Evolutionary conservation across 2,888 invertebrate genomes (phyloP).

Genomic region (Geotrupes spiniger): DNA sequence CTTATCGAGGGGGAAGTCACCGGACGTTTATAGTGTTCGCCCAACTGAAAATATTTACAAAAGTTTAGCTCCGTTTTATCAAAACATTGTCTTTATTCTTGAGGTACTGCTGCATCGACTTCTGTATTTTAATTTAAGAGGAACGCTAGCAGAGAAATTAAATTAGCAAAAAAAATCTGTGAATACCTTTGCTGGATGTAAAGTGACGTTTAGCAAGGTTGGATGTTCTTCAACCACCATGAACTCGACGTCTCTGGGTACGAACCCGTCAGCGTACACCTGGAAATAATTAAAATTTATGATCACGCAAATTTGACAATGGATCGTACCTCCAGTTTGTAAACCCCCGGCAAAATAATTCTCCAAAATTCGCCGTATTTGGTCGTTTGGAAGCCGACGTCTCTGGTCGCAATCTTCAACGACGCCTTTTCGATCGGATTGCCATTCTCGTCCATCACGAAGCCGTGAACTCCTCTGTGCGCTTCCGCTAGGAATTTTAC

Average conservation of each 20-base stretch:
- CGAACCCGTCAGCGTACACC: slow-evolving; percentile 82
- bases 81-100: too few species aligned
- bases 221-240: slow-evolving; percentile 84
- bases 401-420: slow-evolving; percentile 75
- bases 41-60: slow-evolving; percentile 42
- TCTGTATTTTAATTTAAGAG: too few species aligned
- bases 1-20: slow-evolving; percentile 47
- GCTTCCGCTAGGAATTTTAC: slow-evolving; percentile 82
- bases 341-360: slow-evolving; percentile 81
- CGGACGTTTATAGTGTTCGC: slow-evolving; percentile 43
- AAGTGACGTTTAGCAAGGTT: slow-evolving; percentile 78
- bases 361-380: slow-evolving; percentile 95
- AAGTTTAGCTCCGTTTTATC: too few species aligned
- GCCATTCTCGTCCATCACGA: slow-evolving; percentile 75
- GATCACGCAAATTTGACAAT: neutral
- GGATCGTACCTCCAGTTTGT: slow-evolving; percentile 72
- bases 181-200: slow-evolving; percentile 77
- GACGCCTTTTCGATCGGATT: slow-evolving; percentile 77
- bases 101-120: too few species aligned
- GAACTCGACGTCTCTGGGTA: slow-evolving; percentile 81
- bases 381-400: slow-evolving; percentile 82
- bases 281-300: slow-evolving; percentile 40
- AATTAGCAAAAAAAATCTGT: too few species aligned
- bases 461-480: slow-evolving; percentile 86
- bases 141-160: too few species aligned